A percentile compares a stretch with the other conserved stretches of the same genome.
These are phyloP conservation scores for Panthera leo DNA, from an alignment of 2,113 vertebrate genomes.

Conservation along the genomic window DNA sequence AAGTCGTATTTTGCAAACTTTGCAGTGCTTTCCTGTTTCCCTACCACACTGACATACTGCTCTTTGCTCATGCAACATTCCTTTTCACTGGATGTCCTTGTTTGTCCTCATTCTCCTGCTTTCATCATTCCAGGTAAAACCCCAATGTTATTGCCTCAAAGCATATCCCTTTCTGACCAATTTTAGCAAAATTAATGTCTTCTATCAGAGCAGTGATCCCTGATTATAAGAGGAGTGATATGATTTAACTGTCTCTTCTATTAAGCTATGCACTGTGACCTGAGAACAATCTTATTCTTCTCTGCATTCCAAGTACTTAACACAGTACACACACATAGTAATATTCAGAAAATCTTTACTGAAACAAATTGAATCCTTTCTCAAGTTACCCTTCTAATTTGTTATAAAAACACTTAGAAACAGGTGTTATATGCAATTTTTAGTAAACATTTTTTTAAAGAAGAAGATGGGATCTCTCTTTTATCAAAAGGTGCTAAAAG, in stretches of 20 bases:
- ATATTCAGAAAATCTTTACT: background rate
- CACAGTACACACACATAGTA: background rate
- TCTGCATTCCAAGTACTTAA: background rate
- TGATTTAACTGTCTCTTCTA: background rate
- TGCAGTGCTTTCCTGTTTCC: background rate
- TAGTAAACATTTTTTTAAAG: background rate
- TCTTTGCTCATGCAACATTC: background rate
- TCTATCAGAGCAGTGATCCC: background rate
- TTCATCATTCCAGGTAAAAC: background rate
- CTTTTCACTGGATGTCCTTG: background rate
- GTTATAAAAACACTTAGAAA: constrained; percentile 20
- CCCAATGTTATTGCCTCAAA: background rate
- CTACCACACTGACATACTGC: accelerated
- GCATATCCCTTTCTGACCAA: constrained; percentile 48
- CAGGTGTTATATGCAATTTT: background rate
- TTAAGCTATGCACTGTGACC: background rate
- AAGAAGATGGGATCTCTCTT: background rate
- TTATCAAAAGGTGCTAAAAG: constrained; percentile 32
- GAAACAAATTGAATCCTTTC: constrained; percentile 7
- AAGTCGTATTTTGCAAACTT: background rate
- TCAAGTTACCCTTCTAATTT: background rate
- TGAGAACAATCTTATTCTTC: constrained; percentile 35
- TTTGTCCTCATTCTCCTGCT: constrained; percentile 17
- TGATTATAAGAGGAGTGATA: background rate
- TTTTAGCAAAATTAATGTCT: constrained; percentile 21